phyloP scores from a whole-genome alignment of 1,140 invertebrate genomes.

The Aphelenchoides avenae region DNA sequence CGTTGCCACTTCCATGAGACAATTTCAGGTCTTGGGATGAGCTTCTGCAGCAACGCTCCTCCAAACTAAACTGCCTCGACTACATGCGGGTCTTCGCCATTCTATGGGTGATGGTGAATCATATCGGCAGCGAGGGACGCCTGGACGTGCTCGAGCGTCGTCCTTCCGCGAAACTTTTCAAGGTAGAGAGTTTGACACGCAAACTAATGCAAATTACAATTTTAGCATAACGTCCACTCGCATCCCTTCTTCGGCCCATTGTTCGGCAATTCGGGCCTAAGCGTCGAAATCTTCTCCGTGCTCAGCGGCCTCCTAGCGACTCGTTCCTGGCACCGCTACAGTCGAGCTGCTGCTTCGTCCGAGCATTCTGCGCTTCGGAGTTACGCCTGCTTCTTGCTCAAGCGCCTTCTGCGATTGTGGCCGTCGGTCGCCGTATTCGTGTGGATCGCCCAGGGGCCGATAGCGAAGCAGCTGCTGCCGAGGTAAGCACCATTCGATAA shows the following conservation, averaged over 20 bases:
- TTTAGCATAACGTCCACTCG: constrained; percentile 40
- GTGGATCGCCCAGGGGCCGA: no score
- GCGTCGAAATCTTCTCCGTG: constrained; percentile 56
- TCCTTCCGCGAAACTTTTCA: constrained; percentile 45
- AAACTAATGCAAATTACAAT: no score
- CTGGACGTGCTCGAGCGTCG: constrained; percentile 52
- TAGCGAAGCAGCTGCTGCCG: no score
- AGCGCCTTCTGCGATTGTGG: no score
- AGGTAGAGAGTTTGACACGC: no score
- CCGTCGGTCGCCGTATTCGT: no score
- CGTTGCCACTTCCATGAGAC: no score
- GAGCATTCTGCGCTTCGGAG: no score
- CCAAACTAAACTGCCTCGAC: constrained; percentile 50
- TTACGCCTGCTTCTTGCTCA: constrained; percentile 39
- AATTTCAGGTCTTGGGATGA: no score
- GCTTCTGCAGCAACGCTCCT: no score
- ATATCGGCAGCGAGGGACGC: constrained; percentile 54
- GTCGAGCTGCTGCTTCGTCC: constrained; percentile 21
- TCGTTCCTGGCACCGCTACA: constrained; percentile 45
- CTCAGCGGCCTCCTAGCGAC: constrained; percentile 51
- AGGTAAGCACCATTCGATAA: no score
- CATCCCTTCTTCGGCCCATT: constrained; percentile 55
- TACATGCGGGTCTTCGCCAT: constrained; percentile 56
- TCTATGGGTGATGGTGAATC: constrained; percentile 55
- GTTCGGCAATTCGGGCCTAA: constrained; percentile 54